Base-by-base conservation (phyloP, 1,140 invertebrate species). In the Lineus longissimus region DNA sequence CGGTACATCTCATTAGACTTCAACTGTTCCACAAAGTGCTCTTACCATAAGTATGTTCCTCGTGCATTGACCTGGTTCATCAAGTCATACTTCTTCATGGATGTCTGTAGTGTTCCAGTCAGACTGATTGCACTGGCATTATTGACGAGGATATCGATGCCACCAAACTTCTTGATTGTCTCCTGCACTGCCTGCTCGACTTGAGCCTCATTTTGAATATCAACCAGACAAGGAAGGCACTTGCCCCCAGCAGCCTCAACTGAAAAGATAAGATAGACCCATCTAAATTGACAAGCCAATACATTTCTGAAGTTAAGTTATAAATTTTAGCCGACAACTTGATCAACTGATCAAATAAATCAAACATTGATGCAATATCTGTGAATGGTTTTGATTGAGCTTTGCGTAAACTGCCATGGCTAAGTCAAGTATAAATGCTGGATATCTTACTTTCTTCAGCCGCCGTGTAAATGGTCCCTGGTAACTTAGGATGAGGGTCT, bases 381-480 rank as follows among this genome's bases (percentile, higher is more conserved):
- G n/a, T n/a, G n/a, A n/a, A n/a, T n/a, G n/a, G n/a, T n/a, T n/a
- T n/a, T n/a, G n/a, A n/a, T n/a, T n/a, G n/a, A n/a, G n/a, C n/a
- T n/a, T n/a, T n/a, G n/a, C n/a, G n/a, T n/a, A n/a, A n/a, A n/a
- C n/a, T n/a, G n/a, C n/a, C n/a, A n/a, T n/a, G n/a, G n/a, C n/a
- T n/a, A n/a, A n/a, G n/a, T n/a, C n/a, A n/a, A n/a, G n/a, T n/a
- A n/a, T n/a, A n/a, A n/a, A n/a, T n/a, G n/a, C n/a, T n/a, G 15
- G 33, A 36, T 33, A 13, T n/a, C 59, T 73, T 86, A 92, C 94
- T 90, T 87, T 99, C 96, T 86, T 95, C 88, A 9, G 95, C 95
- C 56, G 96, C 93, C 2, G 93, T 89, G 81, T 94, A 98, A 79
- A 99, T 98, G 19, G 97, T 99, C 64, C 97, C 97, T n/a, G 94